Evolutionary conservation across 2,113 vertebrate species (phyloP).

Genomic region (Limanda limanda): DNA sequence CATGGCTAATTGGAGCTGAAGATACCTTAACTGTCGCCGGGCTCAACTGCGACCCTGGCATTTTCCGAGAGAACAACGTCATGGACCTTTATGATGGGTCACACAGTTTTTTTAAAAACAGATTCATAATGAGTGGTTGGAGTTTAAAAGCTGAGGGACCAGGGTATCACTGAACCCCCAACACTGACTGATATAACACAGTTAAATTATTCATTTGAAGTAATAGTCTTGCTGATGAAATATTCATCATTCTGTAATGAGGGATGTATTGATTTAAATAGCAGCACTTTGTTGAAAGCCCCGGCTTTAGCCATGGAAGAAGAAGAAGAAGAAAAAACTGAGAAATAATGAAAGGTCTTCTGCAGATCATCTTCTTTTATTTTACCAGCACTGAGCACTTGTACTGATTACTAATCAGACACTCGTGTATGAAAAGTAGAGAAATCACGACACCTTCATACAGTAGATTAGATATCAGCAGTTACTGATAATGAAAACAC

Average conservation of each 20-base stretch:
- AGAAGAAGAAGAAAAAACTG: not conserved
- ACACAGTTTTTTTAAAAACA: conserved; percentile 34
- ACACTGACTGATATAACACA: conserved; percentile 77
- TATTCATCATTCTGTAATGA: conserved; percentile 80
- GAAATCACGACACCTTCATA: conserved; percentile 48
- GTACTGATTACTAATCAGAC: conserved; percentile 70
- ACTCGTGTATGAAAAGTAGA: conserved; percentile 52
- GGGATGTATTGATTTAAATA: conserved; percentile 83
- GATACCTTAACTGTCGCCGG: conserved; percentile 59
- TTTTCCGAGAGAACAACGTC: conserved; percentile 66
- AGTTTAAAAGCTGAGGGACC: conserved; percentile 74
- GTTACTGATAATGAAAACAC: conserved; percentile 60
- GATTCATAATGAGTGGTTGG: conserved; percentile 69
- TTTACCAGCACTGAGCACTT: conserved; percentile 62
- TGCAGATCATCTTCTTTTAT: conserved; percentile 53
- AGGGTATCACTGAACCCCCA: conserved; percentile 66
- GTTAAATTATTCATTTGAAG: conserved; percentile 83
- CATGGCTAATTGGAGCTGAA: conserved; percentile 67
- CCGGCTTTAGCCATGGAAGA: conserved; percentile 16
- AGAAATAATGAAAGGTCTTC: conserved; percentile 63
- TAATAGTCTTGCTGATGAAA: conserved; percentile 81
- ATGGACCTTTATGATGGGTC: conserved; percentile 62
- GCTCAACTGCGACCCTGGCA: conserved; percentile 69
- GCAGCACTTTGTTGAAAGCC: conserved; percentile 71
- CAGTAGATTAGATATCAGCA: conserved; percentile 61